Percentiles rank a stretch among this genome's conserved stretches.
These are phyloP conservation scores for Rhagonycha lutea DNA, from an alignment of 2,888 invertebrate species.

Conservation along the genomic window DNA sequence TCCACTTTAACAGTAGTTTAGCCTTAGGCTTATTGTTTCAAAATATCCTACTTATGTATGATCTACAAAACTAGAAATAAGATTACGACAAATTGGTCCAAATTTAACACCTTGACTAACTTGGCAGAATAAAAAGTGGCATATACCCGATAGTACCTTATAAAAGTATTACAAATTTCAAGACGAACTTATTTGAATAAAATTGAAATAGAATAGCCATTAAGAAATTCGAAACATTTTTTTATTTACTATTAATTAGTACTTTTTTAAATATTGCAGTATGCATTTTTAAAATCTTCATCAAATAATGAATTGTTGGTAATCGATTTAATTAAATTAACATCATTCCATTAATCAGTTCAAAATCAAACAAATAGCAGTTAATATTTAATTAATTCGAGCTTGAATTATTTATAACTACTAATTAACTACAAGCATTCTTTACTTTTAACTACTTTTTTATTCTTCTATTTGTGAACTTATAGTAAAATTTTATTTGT, in stretches of 20 bases:
- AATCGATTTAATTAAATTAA: constrained; percentile 1
- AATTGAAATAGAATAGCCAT: no score
- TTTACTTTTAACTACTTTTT: background rate
- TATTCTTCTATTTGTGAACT: background rate
- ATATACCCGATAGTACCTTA: no score
- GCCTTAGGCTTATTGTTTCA: constrained; percentile 19
- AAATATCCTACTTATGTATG: constrained; percentile 7
- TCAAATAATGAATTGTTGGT: background rate
- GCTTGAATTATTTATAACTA: constrained; percentile 9
- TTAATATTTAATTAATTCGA: constrained; percentile 12
- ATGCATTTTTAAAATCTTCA: background rate
- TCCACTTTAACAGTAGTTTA: constrained; percentile 33
- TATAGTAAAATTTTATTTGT: background rate
- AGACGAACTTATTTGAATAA: no score
- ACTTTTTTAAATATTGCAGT: background rate
- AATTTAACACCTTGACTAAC: constrained; percentile 3
- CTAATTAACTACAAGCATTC: constrained; percentile 7
- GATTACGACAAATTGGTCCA: constrained; percentile 7
- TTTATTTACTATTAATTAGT: background rate
- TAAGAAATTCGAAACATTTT: background rate
- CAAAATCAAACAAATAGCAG: constrained; percentile 2
- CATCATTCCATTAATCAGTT: constrained; percentile 1
- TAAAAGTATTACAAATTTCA: no score
- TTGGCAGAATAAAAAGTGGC: no score
- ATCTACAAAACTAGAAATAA: constrained; percentile 18